Base-by-base conservation (phyloP, 2,797 vertebrate species). In the Scolopax bukidnonensis region DNA sequence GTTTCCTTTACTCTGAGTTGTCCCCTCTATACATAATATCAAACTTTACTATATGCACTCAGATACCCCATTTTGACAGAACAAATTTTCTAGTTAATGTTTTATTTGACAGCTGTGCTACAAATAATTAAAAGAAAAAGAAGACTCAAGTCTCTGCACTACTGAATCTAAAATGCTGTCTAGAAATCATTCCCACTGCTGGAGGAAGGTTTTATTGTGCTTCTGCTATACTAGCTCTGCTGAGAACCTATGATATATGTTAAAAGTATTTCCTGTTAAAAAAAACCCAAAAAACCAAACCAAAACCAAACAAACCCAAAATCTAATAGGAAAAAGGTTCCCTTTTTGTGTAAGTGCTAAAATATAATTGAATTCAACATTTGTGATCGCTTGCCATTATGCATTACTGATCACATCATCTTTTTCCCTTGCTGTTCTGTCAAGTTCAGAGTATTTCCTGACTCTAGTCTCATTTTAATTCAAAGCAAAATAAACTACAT, bases 101-200 rank as follows among this genome's bases (percentile, higher is more conserved):
- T 98, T 97, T 97, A 98, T 97, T 97, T 97, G 97, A 98, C 97
- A 98, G 96, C 94, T 97, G 92, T 60, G 94, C 94, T 96, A 95
- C 87, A 51, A 98, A 98, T 97, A 97, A 98, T 97, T 97, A 96
- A 86, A 96, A 93, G 96, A 92, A 97, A 97, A 97, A 77, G 89
- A 95, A 96, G 95, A 93, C 73, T 92, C 68, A 95, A 96, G 79
- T 87, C 89, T 95, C 95, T 63, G 83, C 65, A 90, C 75, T 87
- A 96, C 67, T 93, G 95, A 97, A 97, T 95, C 88, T 97, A 96
- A 98, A 98, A 96, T 56, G 71, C 91, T 92, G 83, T 80, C 96
- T 97, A 96, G 93, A 98, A 98, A 96, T 97, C 91, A 97, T 98
- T 97, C 81, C 65, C 51, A 93, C 80, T 94, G 84, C 91, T 60